These are phyloP conservation scores for Hirundo rustica DNA, from an alignment of 2,797 vertebrate genomes.

Conservation along the genomic window DNA sequence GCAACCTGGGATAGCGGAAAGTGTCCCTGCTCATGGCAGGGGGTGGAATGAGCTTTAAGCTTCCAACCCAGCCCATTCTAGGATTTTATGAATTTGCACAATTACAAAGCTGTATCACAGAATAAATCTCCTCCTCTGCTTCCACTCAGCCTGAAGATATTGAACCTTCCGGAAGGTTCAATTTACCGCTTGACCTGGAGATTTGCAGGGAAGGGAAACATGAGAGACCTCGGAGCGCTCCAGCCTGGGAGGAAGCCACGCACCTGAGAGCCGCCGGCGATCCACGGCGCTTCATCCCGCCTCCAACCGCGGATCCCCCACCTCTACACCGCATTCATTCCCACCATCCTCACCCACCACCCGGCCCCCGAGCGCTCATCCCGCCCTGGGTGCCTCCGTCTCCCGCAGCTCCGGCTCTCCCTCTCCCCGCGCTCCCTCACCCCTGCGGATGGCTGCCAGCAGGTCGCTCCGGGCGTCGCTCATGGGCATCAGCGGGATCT, in stretches of 20 bases:
- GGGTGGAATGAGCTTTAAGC: background rate
- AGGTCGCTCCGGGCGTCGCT: conserved; percentile 91
- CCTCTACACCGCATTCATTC: rapidly evolving
- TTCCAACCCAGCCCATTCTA: background rate
- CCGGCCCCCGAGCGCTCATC: rapidly evolving
- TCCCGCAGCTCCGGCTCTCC: no score
- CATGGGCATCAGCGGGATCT: conserved; percentile 86
- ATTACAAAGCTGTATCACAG: background rate
- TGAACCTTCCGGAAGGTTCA: background rate
- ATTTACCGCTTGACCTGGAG: background rate
- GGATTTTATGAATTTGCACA: background rate
- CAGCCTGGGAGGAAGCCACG: background rate
- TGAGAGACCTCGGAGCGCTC: background rate
- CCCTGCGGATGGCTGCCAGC: conserved; percentile 89
- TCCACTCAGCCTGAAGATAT: background rate
- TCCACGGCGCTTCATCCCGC: rapidly evolving
- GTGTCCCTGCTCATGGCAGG: background rate
- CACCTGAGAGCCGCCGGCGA: rapidly evolving
- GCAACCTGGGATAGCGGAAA: rapidly evolving
- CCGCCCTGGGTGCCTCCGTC: rapidly evolving
- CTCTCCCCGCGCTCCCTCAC: conserved; percentile 51
- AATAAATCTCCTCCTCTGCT: background rate
- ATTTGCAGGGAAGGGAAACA: background rate
- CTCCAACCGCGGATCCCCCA: rapidly evolving
- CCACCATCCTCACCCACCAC: background rate